A percentile compares a stretch with the other conserved stretches of the same genome.
phyloP scores from a whole-genome alignment of 2,113 vertebrate genomes.

The Cynoglossus semilaevis region DNA sequence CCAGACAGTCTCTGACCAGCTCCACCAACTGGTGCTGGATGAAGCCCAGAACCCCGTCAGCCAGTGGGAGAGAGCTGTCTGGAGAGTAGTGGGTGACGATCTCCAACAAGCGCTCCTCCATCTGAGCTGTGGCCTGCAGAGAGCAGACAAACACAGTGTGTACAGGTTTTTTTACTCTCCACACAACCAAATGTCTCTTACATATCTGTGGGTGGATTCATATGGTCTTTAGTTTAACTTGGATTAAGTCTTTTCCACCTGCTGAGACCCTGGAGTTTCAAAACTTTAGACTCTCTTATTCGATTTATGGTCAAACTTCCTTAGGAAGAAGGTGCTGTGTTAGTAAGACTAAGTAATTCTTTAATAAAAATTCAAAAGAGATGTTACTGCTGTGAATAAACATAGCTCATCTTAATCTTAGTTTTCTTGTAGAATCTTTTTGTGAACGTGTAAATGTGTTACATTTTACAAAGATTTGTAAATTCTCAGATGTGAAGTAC shows the following conservation, averaged over 20 bases:
- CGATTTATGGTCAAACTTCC: no score
- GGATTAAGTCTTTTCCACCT: not conserved
- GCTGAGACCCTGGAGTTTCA: not conserved
- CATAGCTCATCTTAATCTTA: no score
- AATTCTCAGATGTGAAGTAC: not conserved
- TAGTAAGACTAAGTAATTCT: no score
- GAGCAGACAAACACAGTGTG: conserved; percentile 12
- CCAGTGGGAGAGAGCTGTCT: conserved; percentile 83
- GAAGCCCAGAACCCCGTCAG: conserved; percentile 93
- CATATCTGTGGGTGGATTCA: conserved; percentile 1
- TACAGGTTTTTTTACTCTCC: not conserved
- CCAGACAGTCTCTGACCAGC: conserved; percentile 92
- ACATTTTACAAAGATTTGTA: no score
- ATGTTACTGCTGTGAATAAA: no score
- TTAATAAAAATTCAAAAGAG: no score
- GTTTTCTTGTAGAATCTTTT: no score
- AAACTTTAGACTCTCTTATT: not conserved
- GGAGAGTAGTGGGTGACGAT: conserved; percentile 83
- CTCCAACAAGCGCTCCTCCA: conserved; percentile 92
- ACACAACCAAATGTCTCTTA: conserved; percentile 4
- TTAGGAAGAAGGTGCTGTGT: no score
- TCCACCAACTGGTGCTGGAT: conserved; percentile 97
- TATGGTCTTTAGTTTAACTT: not conserved
- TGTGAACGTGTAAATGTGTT: no score
- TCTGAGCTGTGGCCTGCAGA: conserved; percentile 91